A percentile compares a stretch with the other conserved stretches of the same genome.
phyloP scores from a whole-genome alignment of 2,113 vertebrate species.

The Gambusia affinis region DNA sequence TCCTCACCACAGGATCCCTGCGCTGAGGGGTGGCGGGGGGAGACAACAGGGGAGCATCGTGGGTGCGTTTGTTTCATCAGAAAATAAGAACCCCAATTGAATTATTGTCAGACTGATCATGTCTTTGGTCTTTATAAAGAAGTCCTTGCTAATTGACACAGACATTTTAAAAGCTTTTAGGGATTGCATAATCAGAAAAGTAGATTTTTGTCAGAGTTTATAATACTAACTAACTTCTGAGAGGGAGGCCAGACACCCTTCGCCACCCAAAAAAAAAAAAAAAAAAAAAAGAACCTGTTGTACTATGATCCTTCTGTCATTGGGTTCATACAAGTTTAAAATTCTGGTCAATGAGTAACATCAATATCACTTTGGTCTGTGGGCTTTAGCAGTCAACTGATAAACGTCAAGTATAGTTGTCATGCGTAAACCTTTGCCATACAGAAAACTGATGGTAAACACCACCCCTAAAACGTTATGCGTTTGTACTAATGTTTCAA shows the following conservation, averaged over 20 bases:
- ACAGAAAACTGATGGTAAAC: slow-evolving; percentile 15
- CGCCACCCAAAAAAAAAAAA: neutral
- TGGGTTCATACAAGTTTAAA: slow-evolving; percentile 42
- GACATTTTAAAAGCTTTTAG: slow-evolving; percentile 18
- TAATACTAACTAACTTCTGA: slow-evolving; percentile 9
- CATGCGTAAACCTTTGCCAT: slow-evolving; percentile 58
- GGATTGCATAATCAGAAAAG: slow-evolving; percentile 22
- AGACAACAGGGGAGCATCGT: slow-evolving; percentile 31
- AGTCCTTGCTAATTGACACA: slow-evolving; percentile 29
- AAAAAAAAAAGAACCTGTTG: slow-evolving; percentile 19
- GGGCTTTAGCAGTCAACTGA: slow-evolving; percentile 56
- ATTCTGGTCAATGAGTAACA: slow-evolving; percentile 72
- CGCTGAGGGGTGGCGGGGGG: slow-evolving; percentile 30
- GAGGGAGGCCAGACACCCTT: neutral
- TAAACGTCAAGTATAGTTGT: slow-evolving; percentile 63
- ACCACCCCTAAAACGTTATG: neutral
- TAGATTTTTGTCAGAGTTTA: neutral
- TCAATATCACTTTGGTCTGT: slow-evolving; percentile 52
- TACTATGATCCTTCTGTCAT: slow-evolving; percentile 19
- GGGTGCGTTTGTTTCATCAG: slow-evolving; percentile 47
- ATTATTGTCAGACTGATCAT: slow-evolving; percentile 46
- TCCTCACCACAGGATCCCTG: slow-evolving; percentile 62
- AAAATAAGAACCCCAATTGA: slow-evolving; percentile 28
- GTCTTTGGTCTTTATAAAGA: slow-evolving; percentile 17
- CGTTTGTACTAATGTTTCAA: neutral